A percentile compares a stretch with the other conserved stretches of the same genome.
phyloP scores from a whole-genome alignment of 2,888 invertebrate genomes.

The Ophion slaviceki region DNA sequence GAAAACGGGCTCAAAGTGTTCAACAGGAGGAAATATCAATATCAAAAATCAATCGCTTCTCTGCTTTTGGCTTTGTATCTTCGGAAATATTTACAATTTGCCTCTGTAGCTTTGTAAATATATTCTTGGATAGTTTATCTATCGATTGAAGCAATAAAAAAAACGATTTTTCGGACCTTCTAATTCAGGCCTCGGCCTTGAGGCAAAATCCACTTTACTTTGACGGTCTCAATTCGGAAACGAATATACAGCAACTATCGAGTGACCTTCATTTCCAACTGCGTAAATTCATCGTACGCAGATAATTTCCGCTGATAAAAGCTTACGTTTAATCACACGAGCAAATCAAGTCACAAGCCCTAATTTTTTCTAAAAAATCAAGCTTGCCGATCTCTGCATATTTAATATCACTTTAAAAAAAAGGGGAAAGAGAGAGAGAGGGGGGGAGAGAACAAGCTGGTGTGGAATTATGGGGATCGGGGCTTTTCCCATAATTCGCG shows the following conservation, averaged over 20 bases:
- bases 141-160: too few relatives aligned
- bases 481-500: slow-evolving; percentile 58
- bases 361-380: neutral
- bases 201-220: neutral
- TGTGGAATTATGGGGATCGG: slow-evolving; percentile 20
- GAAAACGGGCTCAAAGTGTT: too few relatives aligned
- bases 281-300: neutral
- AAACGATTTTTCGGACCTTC: too few relatives aligned
- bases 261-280: neutral
- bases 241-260: neutral
- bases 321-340: neutral
- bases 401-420: neutral
- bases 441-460: neutral
- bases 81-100: too few relatives aligned
- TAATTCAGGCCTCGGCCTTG: too few relatives aligned
- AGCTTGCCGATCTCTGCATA: neutral
- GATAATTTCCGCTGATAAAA: neutral
- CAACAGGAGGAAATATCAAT: too few relatives aligned
- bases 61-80: too few relatives aligned
- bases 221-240: neutral
- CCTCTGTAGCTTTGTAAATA: too few relatives aligned
- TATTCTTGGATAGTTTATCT: too few relatives aligned
- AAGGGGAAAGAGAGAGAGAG: neutral
- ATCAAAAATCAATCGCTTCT: too few relatives aligned
- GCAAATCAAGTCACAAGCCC: neutral